A percentile compares a stretch with the other conserved stretches of the same genome.
These are phyloP conservation scores for Bombus pascuorum DNA, from an alignment of 1,140 invertebrate species.

Conservation along the genomic window DNA sequence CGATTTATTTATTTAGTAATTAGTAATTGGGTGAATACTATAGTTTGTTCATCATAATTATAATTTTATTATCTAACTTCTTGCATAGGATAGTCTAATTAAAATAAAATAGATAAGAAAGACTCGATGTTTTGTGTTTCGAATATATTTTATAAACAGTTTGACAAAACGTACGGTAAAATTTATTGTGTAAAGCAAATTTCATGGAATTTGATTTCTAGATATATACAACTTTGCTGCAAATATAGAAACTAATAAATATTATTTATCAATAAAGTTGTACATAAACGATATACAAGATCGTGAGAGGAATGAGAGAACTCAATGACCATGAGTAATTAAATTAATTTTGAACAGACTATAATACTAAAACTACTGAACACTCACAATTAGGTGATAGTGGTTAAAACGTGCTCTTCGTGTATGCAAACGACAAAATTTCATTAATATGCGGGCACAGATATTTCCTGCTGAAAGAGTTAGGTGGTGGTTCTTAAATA, in stretches of 20 bases:
- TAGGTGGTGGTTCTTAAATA: neutral
- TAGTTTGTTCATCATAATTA: neutral
- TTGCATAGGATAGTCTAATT: no score
- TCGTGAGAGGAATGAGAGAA: neutral
- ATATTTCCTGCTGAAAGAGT: neutral
- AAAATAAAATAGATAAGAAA: no score
- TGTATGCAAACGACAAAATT: neutral
- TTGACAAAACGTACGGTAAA: neutral
- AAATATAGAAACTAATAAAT: neutral
- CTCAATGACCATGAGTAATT: neutral
- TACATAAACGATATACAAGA: neutral
- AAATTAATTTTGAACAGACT: neutral
- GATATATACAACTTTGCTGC: neutral
- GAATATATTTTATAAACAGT: neutral
- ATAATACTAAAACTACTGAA: neutral
- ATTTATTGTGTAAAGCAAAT: neutral
- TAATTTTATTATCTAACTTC: neutral
- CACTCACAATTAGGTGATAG: neutral
- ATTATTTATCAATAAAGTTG: neutral
- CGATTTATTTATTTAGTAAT: neutral
- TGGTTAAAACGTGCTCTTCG: neutral
- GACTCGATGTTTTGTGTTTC: neutral
- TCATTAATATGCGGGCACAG: conserved; percentile 38
- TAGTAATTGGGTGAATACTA: neutral
- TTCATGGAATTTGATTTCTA: neutral